Base-by-base conservation (phyloP, 2,113 vertebrate species). In the Cyanoliseus patagonus region DNA sequence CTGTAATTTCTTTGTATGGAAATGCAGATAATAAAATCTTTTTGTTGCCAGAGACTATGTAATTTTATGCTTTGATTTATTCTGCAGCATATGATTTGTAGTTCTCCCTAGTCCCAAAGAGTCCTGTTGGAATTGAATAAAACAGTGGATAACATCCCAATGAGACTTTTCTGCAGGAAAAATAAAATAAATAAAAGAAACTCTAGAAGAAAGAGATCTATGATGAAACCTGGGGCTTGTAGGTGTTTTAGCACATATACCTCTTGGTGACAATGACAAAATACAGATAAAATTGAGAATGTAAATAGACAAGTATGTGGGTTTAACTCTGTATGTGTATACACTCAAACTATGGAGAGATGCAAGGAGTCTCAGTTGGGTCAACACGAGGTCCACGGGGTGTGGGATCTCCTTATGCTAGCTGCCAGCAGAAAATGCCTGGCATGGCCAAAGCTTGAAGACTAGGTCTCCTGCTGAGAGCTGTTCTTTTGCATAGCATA, bases 41-140 rank as follows among this genome's bases (percentile, higher is more conserved):
- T 70, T 87, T 67, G 88, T 88, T 90, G 66, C 49, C 83, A 83
- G 94, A 95, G 74, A 96, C 93, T 92, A 77, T 93, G 93, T 31
- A 62, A 93, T 96, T 92, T 95, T 95, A 92, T 95, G 91, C 81
- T 92, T 89, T 96, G 89, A 93, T 96, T 93, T 95, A 74, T 96
- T 93, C 88, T 86, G 83, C 75, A 70, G 55, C 68, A 68, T 88
- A 95, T 0, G 17, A 83, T 90, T 87, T 86, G 51, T 81, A 59
- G 75, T 86, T 90, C 75, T 83, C 30, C 33, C 31, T 42, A 13
- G 75, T 86, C 75, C 49, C 0, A 0, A 77, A 79, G 37, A 87
- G 74, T 76, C 79, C 81, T 90, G 35, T 69, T 87, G 46, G n/a
- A 91, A 91, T 83, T 76, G 55, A 96, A 93, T 94, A 83, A 91